These are phyloP conservation scores for Zapornia atra DNA, from an alignment of 2,113 vertebrate genomes.

Conservation along the genomic window DNA sequence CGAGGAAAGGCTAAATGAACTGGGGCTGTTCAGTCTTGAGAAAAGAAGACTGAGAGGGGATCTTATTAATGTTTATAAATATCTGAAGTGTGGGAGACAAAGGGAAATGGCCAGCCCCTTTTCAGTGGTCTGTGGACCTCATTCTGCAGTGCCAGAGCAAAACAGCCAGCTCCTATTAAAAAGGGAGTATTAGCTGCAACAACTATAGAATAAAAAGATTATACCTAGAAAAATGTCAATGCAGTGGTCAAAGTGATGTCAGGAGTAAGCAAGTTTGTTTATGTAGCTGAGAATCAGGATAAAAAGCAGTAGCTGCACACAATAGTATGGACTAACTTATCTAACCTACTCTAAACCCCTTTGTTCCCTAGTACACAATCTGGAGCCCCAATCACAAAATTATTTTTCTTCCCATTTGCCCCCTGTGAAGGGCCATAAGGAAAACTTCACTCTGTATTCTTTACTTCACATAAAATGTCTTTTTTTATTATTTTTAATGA, in stretches of 20 bases:
- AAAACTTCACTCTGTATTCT: not conserved
- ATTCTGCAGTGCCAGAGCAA: not conserved
- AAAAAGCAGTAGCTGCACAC: not conserved
- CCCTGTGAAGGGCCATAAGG: not conserved
- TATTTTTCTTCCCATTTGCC: not conserved
- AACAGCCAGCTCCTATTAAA: not conserved
- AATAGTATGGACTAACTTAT: not conserved
- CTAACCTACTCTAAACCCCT: not conserved
- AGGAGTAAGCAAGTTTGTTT: not conserved
- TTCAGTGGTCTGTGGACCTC: too few relatives aligned
- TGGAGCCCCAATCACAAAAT: not conserved
- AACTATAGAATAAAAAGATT: not conserved
- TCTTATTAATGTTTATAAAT: too few relatives aligned
- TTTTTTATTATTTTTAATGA: not conserved
- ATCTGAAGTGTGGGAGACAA: too few relatives aligned
- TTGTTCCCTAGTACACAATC: not conserved
- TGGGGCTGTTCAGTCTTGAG: too few relatives aligned
- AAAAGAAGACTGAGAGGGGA: too few relatives aligned
- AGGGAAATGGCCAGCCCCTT: too few relatives aligned
- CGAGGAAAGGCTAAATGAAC: too few relatives aligned
- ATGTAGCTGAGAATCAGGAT: not conserved
- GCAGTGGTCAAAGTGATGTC: not conserved
- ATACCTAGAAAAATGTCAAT: too few relatives aligned
- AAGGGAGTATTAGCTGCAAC: not conserved
- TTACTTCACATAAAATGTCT: not conserved